Evolutionary conservation across 2,888 invertebrate genomes (phyloP), one percentile per base, ranked within the genome.

Genomic region (Coenonympha glycerion): DNA sequence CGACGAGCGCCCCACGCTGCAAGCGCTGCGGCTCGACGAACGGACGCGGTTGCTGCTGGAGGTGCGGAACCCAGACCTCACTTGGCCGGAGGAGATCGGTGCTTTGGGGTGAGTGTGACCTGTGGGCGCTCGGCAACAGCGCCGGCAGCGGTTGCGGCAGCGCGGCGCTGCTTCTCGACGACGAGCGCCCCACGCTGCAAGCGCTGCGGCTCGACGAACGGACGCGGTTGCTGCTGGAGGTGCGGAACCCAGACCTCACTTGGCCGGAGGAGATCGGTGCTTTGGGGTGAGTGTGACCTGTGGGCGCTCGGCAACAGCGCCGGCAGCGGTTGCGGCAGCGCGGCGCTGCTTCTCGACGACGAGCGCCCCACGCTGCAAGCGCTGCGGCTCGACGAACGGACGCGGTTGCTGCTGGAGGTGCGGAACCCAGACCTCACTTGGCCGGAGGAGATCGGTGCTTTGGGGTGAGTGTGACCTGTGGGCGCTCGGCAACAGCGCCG

Each of bases 181-280:
- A 19, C 19, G 19, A 18, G 18, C 24, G 13, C 16, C 31, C 55
- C 56, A 92, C 93, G 15, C 85, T 97, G 56, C 64, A 83, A 39
- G 92, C 93, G 57, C 84, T 95, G 55, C 85, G 90, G 2, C 89
- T 95, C 45, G 89, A 88, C 52, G 94, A 95, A 68, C 90, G 92
- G 41, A 91, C 93, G 64, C 91, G 93, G 56, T 83, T 95, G 58
- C 87, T 95, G 47, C 88, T 95, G 33, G 95, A 95, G 84, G 91
- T 95, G 33, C 88, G 96, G 37, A 96, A 95, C 76, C 91, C 93
- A 63, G 96, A 97, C 80, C 89, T 95, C 63, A 96, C 96, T 0
- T 97, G 97, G 97, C 97, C 97, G 0, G 96, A 97, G 79, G 97
- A 96, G 81, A 89, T 96, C 67, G 93, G 93, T 1, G 91, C 92